Conservation (phyloP, 2,113 vertebrate species). For the Pungitius pungitius region DNA sequence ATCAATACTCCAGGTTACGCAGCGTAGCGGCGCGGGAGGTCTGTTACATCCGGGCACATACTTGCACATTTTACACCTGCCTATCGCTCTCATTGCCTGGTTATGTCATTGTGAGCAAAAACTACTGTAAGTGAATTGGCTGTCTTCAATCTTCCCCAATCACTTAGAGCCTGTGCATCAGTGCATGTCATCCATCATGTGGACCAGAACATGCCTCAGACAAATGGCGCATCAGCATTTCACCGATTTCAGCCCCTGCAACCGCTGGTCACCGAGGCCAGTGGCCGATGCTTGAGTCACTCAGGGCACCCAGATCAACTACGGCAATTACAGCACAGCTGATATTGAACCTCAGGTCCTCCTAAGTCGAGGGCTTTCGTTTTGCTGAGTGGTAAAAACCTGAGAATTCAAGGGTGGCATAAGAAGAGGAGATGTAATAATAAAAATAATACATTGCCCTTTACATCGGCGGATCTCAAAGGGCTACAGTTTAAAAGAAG, state of each 20-base stretch:
- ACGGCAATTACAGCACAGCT: constrained; percentile 37
- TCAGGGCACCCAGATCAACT: constrained; percentile 47
- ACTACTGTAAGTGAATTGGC: constrained; percentile 90
- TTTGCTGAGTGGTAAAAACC: constrained; percentile 42
- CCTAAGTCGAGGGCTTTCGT: constrained; percentile 45
- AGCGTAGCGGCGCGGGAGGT: constrained; percentile 13
- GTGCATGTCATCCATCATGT: constrained; percentile 92
- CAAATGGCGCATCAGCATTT: constrained; percentile 90
- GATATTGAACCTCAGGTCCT: constrained; percentile 48
- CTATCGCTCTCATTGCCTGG: constrained; percentile 88
- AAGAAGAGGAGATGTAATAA: constrained; percentile 21
- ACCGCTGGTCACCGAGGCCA: constrained; percentile 23
- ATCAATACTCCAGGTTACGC: constrained; percentile 19
- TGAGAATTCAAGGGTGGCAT: constrained; percentile 40
- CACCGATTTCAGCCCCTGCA: constrained; percentile 51
- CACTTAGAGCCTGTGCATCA: constrained; percentile 91
- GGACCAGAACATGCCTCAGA: constrained; percentile 79
- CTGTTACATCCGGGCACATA: constrained; percentile 18
- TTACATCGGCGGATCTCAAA: too few relatives aligned
- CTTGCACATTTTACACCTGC: constrained; percentile 74
- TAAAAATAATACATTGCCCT: too few relatives aligned
- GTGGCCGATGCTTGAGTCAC: constrained; percentile 28
- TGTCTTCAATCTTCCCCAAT: constrained; percentile 94
- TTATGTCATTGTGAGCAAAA: constrained; percentile 87
- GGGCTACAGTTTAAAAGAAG: too few relatives aligned